Percentiles rank a stretch among this genome's conserved stretches.
phyloP scores from a whole-genome alignment of 2,113 vertebrate genomes.

The Numida meleagris region DNA sequence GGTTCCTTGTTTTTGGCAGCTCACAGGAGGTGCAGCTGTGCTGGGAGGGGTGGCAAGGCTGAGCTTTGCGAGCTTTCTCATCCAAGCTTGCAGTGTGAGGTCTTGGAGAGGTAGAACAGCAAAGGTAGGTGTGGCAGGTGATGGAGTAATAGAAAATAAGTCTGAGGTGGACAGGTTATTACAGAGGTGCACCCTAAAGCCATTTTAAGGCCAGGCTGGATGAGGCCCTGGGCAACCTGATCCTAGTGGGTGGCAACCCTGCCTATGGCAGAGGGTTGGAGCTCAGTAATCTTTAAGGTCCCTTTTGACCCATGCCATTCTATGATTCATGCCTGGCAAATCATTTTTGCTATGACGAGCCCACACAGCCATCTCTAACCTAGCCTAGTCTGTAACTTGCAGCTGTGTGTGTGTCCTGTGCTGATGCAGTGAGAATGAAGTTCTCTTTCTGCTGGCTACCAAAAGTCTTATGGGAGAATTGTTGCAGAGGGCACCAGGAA shows the following conservation, averaged over 20 bases:
- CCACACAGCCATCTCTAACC: not conserved
- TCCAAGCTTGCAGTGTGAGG: not conserved
- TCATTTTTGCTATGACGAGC: not conserved
- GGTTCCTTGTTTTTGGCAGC: fast-evolving
- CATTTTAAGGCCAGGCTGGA: not conserved
- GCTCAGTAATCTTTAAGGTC: too few species aligned
- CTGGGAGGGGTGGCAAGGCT: not conserved
- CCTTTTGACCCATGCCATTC: too few species aligned
- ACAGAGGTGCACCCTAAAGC: not conserved
- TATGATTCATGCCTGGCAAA: not conserved
- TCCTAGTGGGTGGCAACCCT: too few species aligned
- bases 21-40: not conserved
- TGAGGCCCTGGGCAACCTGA: too few species aligned
- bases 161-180: not conserved
- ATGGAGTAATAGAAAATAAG: not conserved
- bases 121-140: fast-evolving
- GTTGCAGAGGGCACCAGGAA: not conserved
- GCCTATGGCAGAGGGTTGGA: too few species aligned
- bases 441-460: not conserved
- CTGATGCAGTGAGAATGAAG: not conserved
- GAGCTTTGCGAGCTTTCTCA: not conserved
- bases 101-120: not conserved
- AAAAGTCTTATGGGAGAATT: not conserved
- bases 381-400: not conserved
- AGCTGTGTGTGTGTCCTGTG: not conserved